Evolutionary conservation across 2,797 vertebrate genomes (phyloP).

Genomic region (Onychomys torridus): DNA sequence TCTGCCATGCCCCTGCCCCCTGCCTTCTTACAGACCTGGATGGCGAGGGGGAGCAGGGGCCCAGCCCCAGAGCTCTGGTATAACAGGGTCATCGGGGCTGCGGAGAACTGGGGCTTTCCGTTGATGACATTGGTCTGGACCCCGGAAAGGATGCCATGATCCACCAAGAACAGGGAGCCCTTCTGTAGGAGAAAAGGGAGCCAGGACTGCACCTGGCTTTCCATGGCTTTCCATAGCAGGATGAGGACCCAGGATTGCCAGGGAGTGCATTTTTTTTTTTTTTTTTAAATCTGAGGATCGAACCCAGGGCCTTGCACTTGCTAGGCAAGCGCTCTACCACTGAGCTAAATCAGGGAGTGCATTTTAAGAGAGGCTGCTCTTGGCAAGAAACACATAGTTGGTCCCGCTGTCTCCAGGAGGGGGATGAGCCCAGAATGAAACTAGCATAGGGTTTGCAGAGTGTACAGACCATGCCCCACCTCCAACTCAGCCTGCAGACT

Average conservation of each 20-base stretch:
- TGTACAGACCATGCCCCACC: slow-evolving; percentile 75
- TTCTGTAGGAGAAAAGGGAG: slow-evolving; percentile 80
- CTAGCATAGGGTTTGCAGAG: not conserved
- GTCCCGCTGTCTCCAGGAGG: not conserved
- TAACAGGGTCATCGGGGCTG: slow-evolving; percentile 87
- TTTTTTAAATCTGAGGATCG: too few relatives aligned
- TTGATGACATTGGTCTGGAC: slow-evolving; percentile 87
- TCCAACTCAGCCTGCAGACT: slow-evolving; percentile 88
- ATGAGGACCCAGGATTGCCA: not conserved
- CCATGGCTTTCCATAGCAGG: not conserved
- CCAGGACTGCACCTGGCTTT: not conserved
- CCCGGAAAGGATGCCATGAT: slow-evolving; percentile 88
- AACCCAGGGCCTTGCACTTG: too few relatives aligned
- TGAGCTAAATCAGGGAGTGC: too few relatives aligned
- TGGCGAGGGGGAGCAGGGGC: slow-evolving; percentile 89
- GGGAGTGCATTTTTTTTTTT: too few relatives aligned
- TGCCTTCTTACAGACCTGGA: slow-evolving; percentile 87
- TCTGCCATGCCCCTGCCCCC: not conserved
- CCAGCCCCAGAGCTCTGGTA: slow-evolving; percentile 80
- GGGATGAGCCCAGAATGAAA: not conserved
- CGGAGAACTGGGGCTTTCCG: slow-evolving; percentile 86
- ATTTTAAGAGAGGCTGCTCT: not conserved
- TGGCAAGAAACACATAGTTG: not conserved
- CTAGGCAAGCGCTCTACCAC: too few relatives aligned
- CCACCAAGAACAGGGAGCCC: slow-evolving; percentile 88